Evolutionary conservation across 2,888 invertebrate species (phyloP), one percentile per base, ranked within the genome.

Genomic region (Stenichneumon culpator): DNA sequence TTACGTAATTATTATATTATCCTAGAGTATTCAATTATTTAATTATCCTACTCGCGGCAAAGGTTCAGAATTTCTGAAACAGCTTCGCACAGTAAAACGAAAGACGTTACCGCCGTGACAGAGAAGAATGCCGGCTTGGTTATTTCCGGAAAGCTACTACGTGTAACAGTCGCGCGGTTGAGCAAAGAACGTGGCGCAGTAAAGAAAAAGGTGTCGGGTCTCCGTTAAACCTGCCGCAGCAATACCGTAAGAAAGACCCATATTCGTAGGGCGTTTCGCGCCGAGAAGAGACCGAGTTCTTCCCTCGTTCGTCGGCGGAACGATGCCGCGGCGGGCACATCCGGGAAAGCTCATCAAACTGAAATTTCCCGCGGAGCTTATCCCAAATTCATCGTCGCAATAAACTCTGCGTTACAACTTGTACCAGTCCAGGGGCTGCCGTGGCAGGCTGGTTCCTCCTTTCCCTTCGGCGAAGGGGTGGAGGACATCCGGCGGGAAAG

Each of bases 321-420:
- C 36, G 65, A 77, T n/a, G 77, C 50, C 39, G 67, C 73, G 52
- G 72, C 68, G 73, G 63, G 86, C 70, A 73, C 78, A 72, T 81
- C 69, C 65, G 80, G 70, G 57, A 79, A 70, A 85, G 82, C 89
- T 91, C 90, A 89, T 92, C 90, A 90, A 92, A 92, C 89, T 88
- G 89, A 90, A 92, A 92, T 92, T 91, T 90, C 88, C 87, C 87
- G 82, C 65, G 84, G 79, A 87, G 88, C 88, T 91, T 90, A 91
- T 92, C 87, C 88, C 86, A 87, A 91, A 92, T 92, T 92, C 92
- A 92, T 91, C 89, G 91, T 89, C 81, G 90, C 89, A 89, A 91
- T 92, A 91, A 92, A 92, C 87, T 90, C 86, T 75, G 87, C 86
- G 87, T 90, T 89, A 91, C 89, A 89, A 87, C 88, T 89, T 88